Conservation (phyloP, 2,113 vertebrate genomes). For the Alces alces region DNA sequence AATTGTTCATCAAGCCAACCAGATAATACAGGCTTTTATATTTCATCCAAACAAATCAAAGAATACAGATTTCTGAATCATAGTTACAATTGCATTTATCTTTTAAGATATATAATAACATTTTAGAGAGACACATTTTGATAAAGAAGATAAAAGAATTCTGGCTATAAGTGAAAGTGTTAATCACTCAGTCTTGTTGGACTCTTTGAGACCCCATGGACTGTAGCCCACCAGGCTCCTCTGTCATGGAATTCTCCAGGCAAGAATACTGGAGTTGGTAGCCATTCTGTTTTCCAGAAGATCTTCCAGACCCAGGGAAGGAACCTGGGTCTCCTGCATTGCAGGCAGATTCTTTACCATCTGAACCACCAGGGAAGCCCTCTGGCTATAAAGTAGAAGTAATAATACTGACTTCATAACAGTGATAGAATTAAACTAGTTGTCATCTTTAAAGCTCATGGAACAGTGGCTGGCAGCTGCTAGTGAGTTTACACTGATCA, state of each 20-base stretch:
- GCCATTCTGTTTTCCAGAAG: background rate
- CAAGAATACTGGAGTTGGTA: background rate
- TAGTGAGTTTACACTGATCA: background rate
- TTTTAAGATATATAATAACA: background rate
- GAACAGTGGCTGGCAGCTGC: background rate
- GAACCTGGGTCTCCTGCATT: background rate
- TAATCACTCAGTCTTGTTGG: background rate
- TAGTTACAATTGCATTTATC: background rate
- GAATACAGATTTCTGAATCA: background rate
- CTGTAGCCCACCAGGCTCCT: background rate
- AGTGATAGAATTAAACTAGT: background rate
- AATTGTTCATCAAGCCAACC: background rate
- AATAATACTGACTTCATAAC: background rate
- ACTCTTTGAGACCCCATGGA: background rate
- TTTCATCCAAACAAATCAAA: conserved; percentile 18
- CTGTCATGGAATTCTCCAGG: background rate
- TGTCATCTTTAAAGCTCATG: background rate
- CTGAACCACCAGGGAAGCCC: background rate
- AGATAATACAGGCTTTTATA: background rate
- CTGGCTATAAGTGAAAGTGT: background rate
- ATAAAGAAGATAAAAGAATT: background rate
- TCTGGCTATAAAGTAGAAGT: background rate
- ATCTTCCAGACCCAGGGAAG: background rate
- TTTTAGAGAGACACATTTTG: background rate
- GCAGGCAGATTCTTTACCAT: background rate